Conservation (phyloP, 2,113 vertebrate genomes). For the Puma concolor region DNA sequence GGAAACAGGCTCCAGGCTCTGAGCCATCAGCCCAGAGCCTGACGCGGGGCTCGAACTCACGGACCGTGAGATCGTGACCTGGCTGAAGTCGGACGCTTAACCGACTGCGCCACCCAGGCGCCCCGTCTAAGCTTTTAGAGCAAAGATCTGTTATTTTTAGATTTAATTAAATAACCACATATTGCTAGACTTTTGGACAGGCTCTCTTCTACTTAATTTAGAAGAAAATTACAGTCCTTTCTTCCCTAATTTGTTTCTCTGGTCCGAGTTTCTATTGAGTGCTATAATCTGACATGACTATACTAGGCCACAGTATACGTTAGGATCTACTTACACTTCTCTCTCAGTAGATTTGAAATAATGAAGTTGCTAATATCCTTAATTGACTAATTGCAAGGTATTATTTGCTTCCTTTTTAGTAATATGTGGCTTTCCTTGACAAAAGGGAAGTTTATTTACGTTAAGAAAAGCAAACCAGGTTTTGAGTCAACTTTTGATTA, state of each 20-base stretch:
- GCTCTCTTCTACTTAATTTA: conserved; percentile 51
- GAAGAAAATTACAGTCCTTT: conserved; percentile 57
- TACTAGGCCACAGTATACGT: not conserved
- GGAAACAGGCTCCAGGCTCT: too few species aligned
- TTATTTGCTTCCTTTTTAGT: conserved; percentile 49
- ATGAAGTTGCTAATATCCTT: conserved; percentile 48
- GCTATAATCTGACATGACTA: conserved; percentile 14
- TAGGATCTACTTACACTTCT: conserved; percentile 42
- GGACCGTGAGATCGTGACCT: too few species aligned
- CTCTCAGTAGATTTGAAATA: conserved; percentile 23
- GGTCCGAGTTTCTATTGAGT: conserved; percentile 25
- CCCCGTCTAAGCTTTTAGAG: conserved; percentile 13
- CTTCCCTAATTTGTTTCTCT: conserved; percentile 61
- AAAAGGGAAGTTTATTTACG: not conserved
- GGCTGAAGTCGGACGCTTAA: too few species aligned
- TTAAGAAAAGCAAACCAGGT: conserved; percentile 31
- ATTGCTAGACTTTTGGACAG: conserved; percentile 27
- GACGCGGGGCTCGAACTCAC: too few species aligned
- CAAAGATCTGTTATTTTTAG: conserved; percentile 57
- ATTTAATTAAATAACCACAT: conserved; percentile 61
- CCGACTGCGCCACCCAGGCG: too few species aligned
- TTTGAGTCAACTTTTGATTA: not conserved
- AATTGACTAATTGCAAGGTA: conserved; percentile 39
- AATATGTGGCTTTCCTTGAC: not conserved
- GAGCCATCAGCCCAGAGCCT: too few species aligned